A percentile compares a stretch with the other conserved stretches of the same genome.
Evolutionary conservation across 2,888 invertebrate genomes (phyloP).

Genomic region (Megamerina dolium): DNA sequence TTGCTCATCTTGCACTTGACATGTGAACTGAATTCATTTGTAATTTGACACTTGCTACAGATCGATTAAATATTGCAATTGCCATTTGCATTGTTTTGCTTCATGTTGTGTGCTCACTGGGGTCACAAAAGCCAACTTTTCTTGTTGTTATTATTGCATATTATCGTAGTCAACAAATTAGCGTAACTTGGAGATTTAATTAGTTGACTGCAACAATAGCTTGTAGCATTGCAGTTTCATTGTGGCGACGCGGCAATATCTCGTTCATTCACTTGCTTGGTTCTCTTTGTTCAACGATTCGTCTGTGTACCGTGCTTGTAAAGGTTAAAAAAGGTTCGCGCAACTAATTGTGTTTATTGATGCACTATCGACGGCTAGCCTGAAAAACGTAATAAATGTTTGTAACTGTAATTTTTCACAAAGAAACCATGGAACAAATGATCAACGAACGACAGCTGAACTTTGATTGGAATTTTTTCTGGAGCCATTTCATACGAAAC

Average conservation of each 20-base stretch:
- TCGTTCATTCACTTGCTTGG: background rate
- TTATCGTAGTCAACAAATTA: conserved; percentile 4
- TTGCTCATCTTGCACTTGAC: conserved; percentile 7
- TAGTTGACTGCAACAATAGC: background rate
- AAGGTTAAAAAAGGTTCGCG: background rate
- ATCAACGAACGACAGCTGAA: no score
- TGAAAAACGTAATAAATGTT: background rate
- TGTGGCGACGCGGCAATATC: no score
- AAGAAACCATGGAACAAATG: no score
- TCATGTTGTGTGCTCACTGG: no score
- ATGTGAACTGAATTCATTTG: conserved; percentile 15
- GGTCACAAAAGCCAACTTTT: no score
- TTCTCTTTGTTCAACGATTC: no score
- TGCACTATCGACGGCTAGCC: background rate
- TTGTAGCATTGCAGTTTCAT: no score
- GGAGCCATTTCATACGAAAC: no score
- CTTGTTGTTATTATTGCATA: no score
- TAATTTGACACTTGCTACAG: conserved; percentile 1
- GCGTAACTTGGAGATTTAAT: conserved; percentile 3
- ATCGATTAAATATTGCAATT: background rate
- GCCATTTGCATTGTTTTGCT: background rate
- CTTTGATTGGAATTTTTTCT: no score
- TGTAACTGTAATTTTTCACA: background rate
- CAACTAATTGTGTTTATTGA: background rate
- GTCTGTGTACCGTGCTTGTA: no score